Evolutionary conservation across 64 coral and sea anemone genomes (phyloP).

Genomic region (Pachyseris speciosa): DNA sequence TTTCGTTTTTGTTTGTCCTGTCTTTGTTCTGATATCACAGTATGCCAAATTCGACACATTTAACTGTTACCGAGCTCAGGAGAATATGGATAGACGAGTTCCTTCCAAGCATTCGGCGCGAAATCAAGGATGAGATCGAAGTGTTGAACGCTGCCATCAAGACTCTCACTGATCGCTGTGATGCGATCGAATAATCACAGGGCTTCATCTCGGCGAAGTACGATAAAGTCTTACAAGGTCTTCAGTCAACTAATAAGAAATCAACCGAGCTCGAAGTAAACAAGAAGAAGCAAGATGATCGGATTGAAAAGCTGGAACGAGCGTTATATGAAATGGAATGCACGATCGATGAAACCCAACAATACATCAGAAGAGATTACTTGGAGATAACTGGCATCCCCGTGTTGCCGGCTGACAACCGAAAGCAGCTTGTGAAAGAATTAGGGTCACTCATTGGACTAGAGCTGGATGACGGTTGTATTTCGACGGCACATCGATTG

Average conservation of each 20-base stretch:
- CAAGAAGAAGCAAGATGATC: too few relatives aligned
- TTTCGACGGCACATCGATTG: slow-evolving; percentile 21
- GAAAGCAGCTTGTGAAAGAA: not conserved
- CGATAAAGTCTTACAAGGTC: too few relatives aligned
- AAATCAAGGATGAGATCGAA: not conserved
- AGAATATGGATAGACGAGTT: not conserved
- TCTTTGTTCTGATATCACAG: too few relatives aligned
- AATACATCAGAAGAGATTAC: not conserved
- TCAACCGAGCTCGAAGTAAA: too few relatives aligned
- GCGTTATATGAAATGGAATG: not conserved
- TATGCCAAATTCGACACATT: too few relatives aligned
- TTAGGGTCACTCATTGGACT: not conserved
- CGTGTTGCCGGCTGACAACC: not conserved
- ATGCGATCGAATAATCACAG: too few relatives aligned
- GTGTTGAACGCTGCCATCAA: not conserved
- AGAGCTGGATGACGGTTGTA: not conserved
- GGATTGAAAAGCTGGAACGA: not conserved
- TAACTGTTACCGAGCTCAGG: too few relatives aligned
- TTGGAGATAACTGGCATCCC: slow-evolving; percentile 9
- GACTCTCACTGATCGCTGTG: not conserved
- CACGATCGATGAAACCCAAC: not conserved
- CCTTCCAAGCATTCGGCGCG: not conserved
- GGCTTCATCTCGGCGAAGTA: too few relatives aligned
- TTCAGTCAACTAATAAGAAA: too few relatives aligned
- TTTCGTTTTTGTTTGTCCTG: too few relatives aligned